These are phyloP conservation scores for Andrena camellia DNA, from an alignment of 2,888 invertebrate species.

Conservation along the genomic window DNA sequence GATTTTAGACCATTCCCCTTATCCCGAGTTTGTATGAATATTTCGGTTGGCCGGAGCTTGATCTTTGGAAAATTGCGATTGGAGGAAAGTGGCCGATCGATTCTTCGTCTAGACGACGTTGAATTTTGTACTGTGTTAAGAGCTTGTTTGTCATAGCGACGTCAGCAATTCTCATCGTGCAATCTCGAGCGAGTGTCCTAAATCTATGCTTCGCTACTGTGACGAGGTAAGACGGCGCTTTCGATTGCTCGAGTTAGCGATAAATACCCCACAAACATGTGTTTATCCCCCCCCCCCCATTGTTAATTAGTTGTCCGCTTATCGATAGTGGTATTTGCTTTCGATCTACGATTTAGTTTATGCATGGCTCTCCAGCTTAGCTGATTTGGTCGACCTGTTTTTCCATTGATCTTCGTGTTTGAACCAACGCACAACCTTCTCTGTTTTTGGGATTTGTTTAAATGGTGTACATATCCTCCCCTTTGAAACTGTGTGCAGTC, in stretches of 20 bases:
- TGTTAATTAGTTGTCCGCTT: constrained; percentile 41
- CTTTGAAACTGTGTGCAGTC: neutral
- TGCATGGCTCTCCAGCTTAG: constrained; percentile 50
- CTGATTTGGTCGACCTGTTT: constrained; percentile 10
- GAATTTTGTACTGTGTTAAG: constrained; percentile 28
- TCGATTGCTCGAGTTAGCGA: constrained; percentile 56
- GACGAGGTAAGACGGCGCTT: constrained; percentile 72
- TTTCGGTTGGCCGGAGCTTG: no score
- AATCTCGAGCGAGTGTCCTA: constrained; percentile 50
- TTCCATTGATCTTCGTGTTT: neutral
- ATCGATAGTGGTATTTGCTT: constrained; percentile 38
- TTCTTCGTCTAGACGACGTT: constrained; percentile 18
- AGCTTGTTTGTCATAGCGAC: constrained; percentile 41
- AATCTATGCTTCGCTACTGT: constrained; percentile 59
- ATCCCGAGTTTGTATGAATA: neutral
- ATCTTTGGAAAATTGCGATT: neutral
- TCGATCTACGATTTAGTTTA: constrained; percentile 21
- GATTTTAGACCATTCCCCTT: neutral
- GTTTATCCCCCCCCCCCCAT: neutral
- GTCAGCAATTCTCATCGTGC: constrained; percentile 43
- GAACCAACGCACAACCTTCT: neutral
- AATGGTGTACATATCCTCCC: neutral
- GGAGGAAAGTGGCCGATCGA: neutral
- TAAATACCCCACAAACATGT: constrained; percentile 18
- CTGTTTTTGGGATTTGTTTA: neutral